phyloP scores from a whole-genome alignment of 2,888 invertebrate genomes.

The Polydesmus complanatus region DNA sequence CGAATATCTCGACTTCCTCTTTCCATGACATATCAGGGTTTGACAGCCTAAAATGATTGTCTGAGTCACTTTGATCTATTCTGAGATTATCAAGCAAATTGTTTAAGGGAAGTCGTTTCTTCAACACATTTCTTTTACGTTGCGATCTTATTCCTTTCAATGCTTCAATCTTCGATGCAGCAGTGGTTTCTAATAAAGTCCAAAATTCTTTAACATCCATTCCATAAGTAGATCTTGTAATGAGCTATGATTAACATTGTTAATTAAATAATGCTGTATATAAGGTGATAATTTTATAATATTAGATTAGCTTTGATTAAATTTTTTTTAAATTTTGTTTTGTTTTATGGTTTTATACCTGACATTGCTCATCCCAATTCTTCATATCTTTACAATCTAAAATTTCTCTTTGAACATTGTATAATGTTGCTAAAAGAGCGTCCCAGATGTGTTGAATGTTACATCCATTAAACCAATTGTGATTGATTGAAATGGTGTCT shows the following conservation, averaged over 20 bases:
- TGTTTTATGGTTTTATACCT: slow-evolving; percentile 34
- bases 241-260: slow-evolving; percentile 30
- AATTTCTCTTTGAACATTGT: slow-evolving; percentile 61
- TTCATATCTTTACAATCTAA: slow-evolving; percentile 59
- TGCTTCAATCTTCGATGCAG: not conserved
- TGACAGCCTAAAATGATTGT: no score
- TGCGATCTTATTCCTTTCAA: not conserved
- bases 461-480: slow-evolving; percentile 92
- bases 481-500: slow-evolving; percentile 91
- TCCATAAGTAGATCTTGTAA: slow-evolving; percentile 57
- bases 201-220: slow-evolving; percentile 54
- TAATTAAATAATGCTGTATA: not conserved
- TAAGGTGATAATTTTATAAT: not conserved
- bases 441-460: slow-evolving; percentile 62
- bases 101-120: not conserved
- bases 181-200: slow-evolving; percentile 3
- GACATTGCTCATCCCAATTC: slow-evolving; percentile 62
- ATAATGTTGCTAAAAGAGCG: slow-evolving; percentile 47
- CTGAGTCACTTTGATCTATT: no score
- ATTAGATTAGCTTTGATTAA: not conserved
- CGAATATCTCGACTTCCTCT: not conserved
- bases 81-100: not conserved
- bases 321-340: no score
- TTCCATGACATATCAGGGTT: not conserved
- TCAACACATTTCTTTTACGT: not conserved